Evolutionary conservation across 2,797 vertebrate species (phyloP).

Genomic region (Onychomys leucogaster): DNA sequence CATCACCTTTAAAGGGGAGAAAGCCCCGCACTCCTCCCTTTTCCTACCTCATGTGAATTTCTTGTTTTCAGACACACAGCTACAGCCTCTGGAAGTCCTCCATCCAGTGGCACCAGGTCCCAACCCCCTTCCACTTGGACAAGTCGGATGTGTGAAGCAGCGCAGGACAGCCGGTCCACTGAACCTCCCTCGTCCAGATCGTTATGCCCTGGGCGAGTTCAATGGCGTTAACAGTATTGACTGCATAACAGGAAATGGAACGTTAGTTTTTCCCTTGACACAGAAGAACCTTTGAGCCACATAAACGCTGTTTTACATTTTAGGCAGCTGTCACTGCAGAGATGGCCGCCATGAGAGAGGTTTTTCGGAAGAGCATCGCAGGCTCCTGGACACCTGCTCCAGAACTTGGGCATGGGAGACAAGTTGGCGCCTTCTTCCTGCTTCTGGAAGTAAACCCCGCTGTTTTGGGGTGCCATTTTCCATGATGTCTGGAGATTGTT

Average conservation of each 20-base stretch:
- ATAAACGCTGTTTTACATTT: conserved; percentile 72
- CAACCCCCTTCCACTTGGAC: neutral
- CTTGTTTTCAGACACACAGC: neutral
- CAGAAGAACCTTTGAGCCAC: conserved; percentile 67
- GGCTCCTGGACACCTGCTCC: neutral
- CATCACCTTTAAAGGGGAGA: neutral
- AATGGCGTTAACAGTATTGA: conserved; percentile 44
- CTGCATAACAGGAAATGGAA: conserved; percentile 66
- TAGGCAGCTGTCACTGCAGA: conserved; percentile 50
- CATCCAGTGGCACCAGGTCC: neutral
- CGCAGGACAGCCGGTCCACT: neutral
- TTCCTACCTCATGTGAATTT: neutral
- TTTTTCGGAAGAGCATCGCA: neutral
- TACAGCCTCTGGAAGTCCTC: neutral
- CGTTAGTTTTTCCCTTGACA: conserved; percentile 68
- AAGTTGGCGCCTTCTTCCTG: neutral
- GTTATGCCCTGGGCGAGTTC: conserved; percentile 45
- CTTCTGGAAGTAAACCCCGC: neutral
- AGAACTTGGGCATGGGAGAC: neutral
- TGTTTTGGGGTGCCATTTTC: neutral
- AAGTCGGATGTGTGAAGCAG: neutral
- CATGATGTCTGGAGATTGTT: neutral
- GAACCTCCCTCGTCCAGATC: neutral
- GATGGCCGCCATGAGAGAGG: neutral
- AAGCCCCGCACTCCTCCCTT: neutral